Percentiles rank a stretch among this genome's conserved stretches.
Evolutionary conservation across 2,888 invertebrate genomes (phyloP).

Genomic region (Boloria euphrosyne): DNA sequence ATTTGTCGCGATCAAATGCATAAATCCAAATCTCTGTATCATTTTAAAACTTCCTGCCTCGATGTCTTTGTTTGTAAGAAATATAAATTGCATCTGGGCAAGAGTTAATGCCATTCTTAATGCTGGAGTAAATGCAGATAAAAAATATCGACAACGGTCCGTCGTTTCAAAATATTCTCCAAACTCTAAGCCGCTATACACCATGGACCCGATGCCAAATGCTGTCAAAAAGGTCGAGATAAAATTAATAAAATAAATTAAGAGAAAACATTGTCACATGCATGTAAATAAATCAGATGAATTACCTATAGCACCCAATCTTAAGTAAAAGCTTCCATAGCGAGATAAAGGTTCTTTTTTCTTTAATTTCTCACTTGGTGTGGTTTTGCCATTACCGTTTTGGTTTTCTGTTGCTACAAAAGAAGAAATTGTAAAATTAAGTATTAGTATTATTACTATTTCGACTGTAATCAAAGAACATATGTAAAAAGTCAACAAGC

Average conservation of each 20-base stretch:
- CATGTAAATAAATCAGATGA: background rate
- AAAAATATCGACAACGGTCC: constrained; percentile 84
- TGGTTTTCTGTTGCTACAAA: constrained; percentile 61
- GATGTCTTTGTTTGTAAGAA: constrained; percentile 90
- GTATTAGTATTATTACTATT: constrained; percentile 5
- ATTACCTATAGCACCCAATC: constrained; percentile 91
- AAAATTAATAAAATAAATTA: background rate
- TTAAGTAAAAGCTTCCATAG: constrained; percentile 93
- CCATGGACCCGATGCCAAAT: constrained; percentile 86
- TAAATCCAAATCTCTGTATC: constrained; percentile 93
- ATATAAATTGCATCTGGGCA: constrained; percentile 96
- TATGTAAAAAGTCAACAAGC: constrained; percentile 47
- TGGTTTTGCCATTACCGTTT: constrained; percentile 60
- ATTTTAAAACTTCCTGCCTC: constrained; percentile 85
- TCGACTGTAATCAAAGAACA: constrained; percentile 38
- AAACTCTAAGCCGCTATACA: constrained; percentile 87
- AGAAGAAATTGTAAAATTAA: background rate
- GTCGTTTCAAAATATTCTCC: constrained; percentile 89
- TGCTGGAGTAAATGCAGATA: constrained; percentile 90
- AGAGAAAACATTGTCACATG: background rate
- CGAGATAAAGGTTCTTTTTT: constrained; percentile 73
- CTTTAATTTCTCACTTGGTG: constrained; percentile 64
- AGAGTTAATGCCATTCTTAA: constrained; percentile 92
- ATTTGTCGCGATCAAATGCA: constrained; percentile 97
- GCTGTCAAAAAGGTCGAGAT: constrained; percentile 51